phyloP scores from a whole-genome alignment of 2,113 vertebrate genomes.

The Puma concolor region DNA sequence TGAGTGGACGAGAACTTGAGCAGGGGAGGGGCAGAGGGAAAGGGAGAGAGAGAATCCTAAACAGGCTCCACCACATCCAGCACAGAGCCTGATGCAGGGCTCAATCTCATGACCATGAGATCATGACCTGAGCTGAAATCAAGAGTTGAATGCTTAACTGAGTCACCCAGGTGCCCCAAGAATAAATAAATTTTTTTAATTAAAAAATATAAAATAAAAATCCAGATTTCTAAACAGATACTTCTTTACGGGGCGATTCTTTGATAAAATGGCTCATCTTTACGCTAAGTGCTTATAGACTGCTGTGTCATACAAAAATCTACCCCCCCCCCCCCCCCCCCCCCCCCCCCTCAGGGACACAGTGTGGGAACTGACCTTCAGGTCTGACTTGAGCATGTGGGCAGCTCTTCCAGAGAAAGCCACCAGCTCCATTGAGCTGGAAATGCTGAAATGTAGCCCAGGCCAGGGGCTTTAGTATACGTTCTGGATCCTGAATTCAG shows the following conservation, averaged over 20 bases:
- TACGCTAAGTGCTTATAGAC: background rate
- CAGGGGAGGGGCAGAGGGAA: too few relatives aligned
- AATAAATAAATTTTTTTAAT: background rate
- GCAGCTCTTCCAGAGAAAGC: background rate
- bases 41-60: too few relatives aligned
- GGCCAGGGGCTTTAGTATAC: background rate
- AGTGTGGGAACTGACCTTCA: rapidly evolving
- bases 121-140: too few relatives aligned
- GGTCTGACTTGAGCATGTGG: too few relatives aligned
- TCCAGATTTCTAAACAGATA: background rate
- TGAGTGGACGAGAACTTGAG: too few relatives aligned
- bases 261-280: background rate
- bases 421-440: background rate
- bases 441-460: rapidly evolving
- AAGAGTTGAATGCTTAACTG: too few relatives aligned
- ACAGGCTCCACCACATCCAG: too few relatives aligned
- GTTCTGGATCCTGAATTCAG: too few relatives aligned
- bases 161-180: background rate
- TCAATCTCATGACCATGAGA: too few relatives aligned
- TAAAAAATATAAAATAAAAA: background rate
- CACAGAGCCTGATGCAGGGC: too few relatives aligned
- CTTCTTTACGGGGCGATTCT: background rate
- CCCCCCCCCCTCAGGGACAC: background rate
- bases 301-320: background rate
- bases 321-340: too few relatives aligned